Evolutionary conservation across 2,797 vertebrate genomes (phyloP).

Genomic region (Thunnus albacares): DNA sequence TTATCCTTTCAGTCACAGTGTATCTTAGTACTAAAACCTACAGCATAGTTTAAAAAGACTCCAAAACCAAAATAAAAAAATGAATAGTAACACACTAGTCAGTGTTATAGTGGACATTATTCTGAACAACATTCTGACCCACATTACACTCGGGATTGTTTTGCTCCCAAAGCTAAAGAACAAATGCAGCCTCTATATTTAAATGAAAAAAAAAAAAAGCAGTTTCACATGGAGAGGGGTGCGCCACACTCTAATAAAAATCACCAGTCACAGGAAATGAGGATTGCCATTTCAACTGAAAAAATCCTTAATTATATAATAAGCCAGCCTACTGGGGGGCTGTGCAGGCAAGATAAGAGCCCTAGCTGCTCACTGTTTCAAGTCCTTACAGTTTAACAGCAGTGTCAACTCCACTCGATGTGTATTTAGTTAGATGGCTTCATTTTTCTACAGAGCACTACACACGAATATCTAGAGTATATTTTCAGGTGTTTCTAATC

Average conservation of each 20-base stretch:
- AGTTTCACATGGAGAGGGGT: conserved; percentile 50
- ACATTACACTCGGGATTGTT: conserved; percentile 63
- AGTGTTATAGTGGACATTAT: conserved; percentile 58
- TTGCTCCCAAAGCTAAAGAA: conserved; percentile 74
- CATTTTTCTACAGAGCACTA: conserved; percentile 57
- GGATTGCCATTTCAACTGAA: conserved; percentile 83
- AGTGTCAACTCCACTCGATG: conserved; percentile 70
- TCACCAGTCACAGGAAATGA: conserved; percentile 81
- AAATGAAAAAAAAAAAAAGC: conserved; percentile 57
- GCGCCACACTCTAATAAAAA: conserved; percentile 76
- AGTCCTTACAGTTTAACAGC: conserved; percentile 72
- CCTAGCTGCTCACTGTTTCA: conserved; percentile 70
- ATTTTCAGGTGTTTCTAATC: conserved; percentile 54
- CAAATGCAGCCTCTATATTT: conserved; percentile 65
- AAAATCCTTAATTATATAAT: conserved; percentile 84
- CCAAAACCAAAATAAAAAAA: conserved; percentile 1
- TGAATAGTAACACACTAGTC: conserved; percentile 35
- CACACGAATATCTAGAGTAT: conserved; percentile 53
- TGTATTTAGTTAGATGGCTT: conserved; percentile 73
- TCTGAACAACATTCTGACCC: conserved; percentile 69
- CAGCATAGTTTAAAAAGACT: too few species aligned
- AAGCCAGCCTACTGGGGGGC: conserved; percentile 75
- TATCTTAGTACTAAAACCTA: background rate
- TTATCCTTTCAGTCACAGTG: conserved; percentile 16
- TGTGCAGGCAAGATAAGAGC: conserved; percentile 82